A percentile compares a stretch with the other conserved stretches of the same genome.
These are phyloP conservation scores for Phasianus colchicus DNA, from an alignment of 2,113 vertebrate species.

Conservation along the genomic window DNA sequence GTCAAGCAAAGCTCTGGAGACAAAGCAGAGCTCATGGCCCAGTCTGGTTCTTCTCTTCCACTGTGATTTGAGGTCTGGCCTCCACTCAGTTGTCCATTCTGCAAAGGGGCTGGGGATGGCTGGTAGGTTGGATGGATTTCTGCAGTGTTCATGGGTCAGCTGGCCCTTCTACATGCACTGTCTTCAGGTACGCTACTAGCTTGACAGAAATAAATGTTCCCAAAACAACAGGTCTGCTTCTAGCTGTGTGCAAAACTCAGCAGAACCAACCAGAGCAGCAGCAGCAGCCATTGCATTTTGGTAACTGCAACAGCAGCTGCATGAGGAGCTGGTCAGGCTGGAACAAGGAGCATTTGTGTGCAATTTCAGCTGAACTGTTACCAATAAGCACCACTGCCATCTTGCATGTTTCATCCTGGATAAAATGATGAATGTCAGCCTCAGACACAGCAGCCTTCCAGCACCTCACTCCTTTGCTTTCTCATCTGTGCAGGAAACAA, in stretches of 20 bases:
- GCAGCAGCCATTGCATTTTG: neutral
- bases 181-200: neutral
- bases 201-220: neutral
- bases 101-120: neutral
- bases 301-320: neutral
- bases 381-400: neutral
- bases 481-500: neutral
- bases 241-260: neutral
- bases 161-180: rapidly evolving
- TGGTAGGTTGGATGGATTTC: neutral
- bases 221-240: neutral
- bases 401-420: neutral
- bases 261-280: neutral
- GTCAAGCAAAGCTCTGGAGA: neutral
- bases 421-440: neutral
- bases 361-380: neutral
- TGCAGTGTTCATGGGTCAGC: neutral
- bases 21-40: rapidly evolving
- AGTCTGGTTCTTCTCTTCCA: neutral
- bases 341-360: neutral
- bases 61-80: neutral
- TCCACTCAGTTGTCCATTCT: neutral
- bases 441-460: neutral
- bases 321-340: neutral
- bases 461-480: neutral